Evolutionary conservation across 2,888 invertebrate species (phyloP), one percentile per base, ranked within the genome.

Genomic region (Balanococcus diminutus): DNA sequence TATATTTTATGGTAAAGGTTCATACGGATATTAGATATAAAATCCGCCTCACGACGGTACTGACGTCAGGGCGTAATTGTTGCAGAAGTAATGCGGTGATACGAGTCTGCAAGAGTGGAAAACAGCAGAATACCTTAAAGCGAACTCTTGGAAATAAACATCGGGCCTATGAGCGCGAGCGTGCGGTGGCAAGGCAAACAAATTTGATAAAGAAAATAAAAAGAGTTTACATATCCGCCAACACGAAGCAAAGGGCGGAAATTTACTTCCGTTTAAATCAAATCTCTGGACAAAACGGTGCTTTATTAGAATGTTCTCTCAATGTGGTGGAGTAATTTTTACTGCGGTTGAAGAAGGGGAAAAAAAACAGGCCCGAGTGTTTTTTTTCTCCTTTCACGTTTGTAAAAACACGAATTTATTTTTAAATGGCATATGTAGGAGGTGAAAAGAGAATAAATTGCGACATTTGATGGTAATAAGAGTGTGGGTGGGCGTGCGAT

Each of bases 401-500:
- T n/a, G n/a, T n/a, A n/a, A 51, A 19, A 51, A 51, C 51, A 51
- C 3, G 51, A 51, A 51, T 51, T 51, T 51, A 51, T 51, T 51
- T 51, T 51, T 51, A 51, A 51, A 51, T 51, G 51, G 51, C 19
- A 19, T 51, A 51, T 51, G 51, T 51, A 51, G 51, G 51, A 51
- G 51, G 51, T 51, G 19, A 19, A 19, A 51, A 51, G 51, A 51
- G 51, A 16, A 67, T 67, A 67, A 67, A 67, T 67, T 28, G 31
- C 67, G 67, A 67, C 28, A 31, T 28, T 11, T 67, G 67, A 67
- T 67, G 28, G 67, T 67, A 67, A 67, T 67, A 67, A 67, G 67
- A 67, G 28, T 67, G 51, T 67, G 11, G 25, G 28, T 67, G 67
- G 32, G 75, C 75, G 31, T 75, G 75, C 75, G 25, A n/a, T 36